Evolutionary conservation across 2,888 invertebrate genomes (phyloP), one percentile per base, ranked within the genome.

Genomic region (Netelia virgata): DNA sequence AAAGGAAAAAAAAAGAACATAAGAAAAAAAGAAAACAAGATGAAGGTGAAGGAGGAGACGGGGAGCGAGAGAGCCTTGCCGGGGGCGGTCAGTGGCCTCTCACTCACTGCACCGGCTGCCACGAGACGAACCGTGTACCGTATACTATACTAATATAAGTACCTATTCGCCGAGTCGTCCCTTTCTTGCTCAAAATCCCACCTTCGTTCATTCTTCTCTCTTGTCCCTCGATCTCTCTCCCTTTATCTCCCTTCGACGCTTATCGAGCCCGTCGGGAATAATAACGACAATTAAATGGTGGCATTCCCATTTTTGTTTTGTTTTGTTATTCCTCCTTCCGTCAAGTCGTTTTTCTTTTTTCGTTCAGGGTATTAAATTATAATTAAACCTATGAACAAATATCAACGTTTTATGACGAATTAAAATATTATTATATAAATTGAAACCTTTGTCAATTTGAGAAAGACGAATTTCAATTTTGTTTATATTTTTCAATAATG

Each of bases 71-170:
- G 89, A 90, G 91, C 92, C 92, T 93, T 92, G 93, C 91, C 93
- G 91, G 92, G 93, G 92, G 92, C 93, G 93, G 93, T 93, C 93
- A 93, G 90, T 93, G 93, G 93, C 93, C 93, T 88, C 91, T 83
- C 86, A 43, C 55, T 76, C 86, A 89, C 63, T 86, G 91, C 91
- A 91, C 89, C 87, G 88, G 87, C 90, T 91, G 90, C 89, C 88
- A 89, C 85, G 87, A 87, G 87, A 86, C 88, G 86, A 57, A 47
- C 10, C 47, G 47, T 14, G 47, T 23, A 69, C 73, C 73, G 64
- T 69, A 81, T 11, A 14, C 16, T 10, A 64, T 11, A n/a, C 70
- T 36, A 3, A 74, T 18, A 59, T 6, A 59, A 43, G 16, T 73
- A 16, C 47, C n/a, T n/a, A n/a, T n/a, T 23, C 47, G 47, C 72